Evolutionary conservation across 2,113 vertebrate species (phyloP).

Genomic region (Rhinopomastus cyanomelas): DNA sequence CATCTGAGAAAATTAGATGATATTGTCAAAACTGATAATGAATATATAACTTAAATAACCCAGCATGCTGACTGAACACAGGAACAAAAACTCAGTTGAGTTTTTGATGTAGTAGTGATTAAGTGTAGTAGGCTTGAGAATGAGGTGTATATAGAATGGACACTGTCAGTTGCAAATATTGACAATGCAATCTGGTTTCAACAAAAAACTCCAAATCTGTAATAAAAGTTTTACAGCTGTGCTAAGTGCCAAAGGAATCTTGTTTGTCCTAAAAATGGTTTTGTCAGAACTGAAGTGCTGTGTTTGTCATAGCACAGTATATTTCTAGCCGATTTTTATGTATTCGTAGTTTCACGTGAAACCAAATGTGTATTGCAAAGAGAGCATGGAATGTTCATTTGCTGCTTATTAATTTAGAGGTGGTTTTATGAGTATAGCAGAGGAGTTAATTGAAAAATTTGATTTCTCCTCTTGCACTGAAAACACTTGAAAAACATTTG

Average conservation of each 20-base stretch:
- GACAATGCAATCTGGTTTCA: too few relatives aligned
- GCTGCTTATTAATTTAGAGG: not conserved
- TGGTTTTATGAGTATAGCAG: not conserved
- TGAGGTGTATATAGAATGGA: accelerated
- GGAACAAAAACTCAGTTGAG: not conserved
- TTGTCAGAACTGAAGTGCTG: not conserved
- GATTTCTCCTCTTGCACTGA: not conserved
- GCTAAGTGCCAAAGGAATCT: not conserved
- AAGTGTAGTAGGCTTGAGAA: not conserved
- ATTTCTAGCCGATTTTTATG: not conserved
- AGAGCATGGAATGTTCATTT: not conserved
- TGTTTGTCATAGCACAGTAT: not conserved
- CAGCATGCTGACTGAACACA: not conserved
- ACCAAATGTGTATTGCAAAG: not conserved
- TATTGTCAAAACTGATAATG: not conserved
- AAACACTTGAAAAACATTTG: not conserved
- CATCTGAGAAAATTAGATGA: not conserved
- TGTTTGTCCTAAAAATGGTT: not conserved
- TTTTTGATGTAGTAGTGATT: not conserved
- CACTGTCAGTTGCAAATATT: too few relatives aligned
- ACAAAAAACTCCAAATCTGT: not conserved
- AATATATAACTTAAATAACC: not conserved
- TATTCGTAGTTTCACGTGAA: not conserved
- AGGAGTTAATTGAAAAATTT: not conserved
- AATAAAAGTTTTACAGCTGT: not conserved